These are phyloP conservation scores for Drosophila malerkotliana DNA, from an alignment of 1,140 invertebrate genomes.

Conservation along the genomic window DNA sequence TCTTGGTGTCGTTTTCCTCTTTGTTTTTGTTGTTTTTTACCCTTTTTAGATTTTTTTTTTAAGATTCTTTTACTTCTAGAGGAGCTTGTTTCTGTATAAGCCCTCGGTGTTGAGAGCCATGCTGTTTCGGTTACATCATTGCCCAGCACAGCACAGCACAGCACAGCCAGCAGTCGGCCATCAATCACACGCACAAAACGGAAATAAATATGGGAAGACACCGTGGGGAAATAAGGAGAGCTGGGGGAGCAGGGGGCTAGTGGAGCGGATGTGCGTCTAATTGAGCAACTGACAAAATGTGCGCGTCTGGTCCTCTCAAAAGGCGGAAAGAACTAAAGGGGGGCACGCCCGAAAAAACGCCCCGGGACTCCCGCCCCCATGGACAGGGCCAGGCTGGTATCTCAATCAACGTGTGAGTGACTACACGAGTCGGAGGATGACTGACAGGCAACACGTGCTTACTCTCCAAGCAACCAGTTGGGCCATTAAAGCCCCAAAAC, in stretches of 20 bases:
- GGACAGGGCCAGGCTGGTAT: constrained; percentile 32
- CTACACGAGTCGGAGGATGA: constrained; percentile 32
- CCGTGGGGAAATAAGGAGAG: neutral
- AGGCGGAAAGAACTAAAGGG: constrained; percentile 4
- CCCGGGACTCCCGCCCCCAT: constrained; percentile 5
- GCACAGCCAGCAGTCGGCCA: constrained; percentile 63
- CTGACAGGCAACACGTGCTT: constrained; percentile 57
- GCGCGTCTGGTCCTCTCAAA: constrained; percentile 44
- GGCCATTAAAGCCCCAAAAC: constrained; percentile 38
- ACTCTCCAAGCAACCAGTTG: constrained; percentile 26
- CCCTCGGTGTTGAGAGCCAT: too few relatives aligned
- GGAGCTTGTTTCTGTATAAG: neutral
- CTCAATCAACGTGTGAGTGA: constrained; percentile 46
- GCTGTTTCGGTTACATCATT: neutral
- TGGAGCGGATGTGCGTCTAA: constrained; percentile 75
- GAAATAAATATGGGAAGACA: constrained; percentile 72
- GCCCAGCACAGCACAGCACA: constrained; percentile 45
- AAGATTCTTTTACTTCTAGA: too few relatives aligned
- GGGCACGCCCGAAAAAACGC: constrained; percentile 28
- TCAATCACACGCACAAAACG: constrained; percentile 77
- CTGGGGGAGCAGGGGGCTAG: too few relatives aligned
- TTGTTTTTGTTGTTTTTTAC: too few relatives aligned
- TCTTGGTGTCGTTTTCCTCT: too few relatives aligned
- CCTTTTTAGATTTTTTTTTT: too few relatives aligned
- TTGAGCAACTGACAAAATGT: constrained; percentile 76